Percentiles rank a stretch among this genome's conserved stretches.
Evolutionary conservation across 1,140 invertebrate species (phyloP).

Genomic region (Reticulitermes speratus): DNA sequence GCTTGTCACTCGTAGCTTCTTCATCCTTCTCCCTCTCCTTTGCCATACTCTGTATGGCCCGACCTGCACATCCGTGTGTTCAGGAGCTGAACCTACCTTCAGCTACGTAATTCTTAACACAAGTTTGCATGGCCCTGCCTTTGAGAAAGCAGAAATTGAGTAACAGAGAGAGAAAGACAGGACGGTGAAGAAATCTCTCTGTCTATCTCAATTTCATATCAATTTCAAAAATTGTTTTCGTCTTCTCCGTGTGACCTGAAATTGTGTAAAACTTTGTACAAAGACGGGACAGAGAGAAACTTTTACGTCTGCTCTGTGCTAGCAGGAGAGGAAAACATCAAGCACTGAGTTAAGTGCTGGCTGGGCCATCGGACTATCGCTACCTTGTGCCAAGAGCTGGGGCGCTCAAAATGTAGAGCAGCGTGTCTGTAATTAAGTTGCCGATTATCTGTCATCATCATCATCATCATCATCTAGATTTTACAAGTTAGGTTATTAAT

Average conservation of each 20-base stretch:
- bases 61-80: no score
- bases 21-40: no score
- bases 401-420: not conserved
- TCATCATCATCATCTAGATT: no score
- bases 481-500: no score
- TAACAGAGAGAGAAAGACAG: not conserved
- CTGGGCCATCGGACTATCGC: not conserved
- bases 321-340: not conserved
- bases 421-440: no score
- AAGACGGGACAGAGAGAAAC: not conserved
- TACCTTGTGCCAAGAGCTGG: not conserved
- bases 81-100: no score
- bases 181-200: not conserved
- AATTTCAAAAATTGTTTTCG: slow-evolving; percentile 7
- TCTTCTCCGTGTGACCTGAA: not conserved
- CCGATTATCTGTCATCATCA: no score
- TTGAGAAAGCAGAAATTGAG: not conserved
- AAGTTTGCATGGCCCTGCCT: not conserved
- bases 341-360: not conserved
- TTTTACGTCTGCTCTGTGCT: not conserved
- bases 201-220: not conserved
- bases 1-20: no score
- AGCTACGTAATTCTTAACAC: not conserved
- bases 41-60: no score
- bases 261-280: not conserved